These are phyloP conservation scores for Planococcus citri DNA, from an alignment of 1,140 invertebrate species.

Conservation along the genomic window DNA sequence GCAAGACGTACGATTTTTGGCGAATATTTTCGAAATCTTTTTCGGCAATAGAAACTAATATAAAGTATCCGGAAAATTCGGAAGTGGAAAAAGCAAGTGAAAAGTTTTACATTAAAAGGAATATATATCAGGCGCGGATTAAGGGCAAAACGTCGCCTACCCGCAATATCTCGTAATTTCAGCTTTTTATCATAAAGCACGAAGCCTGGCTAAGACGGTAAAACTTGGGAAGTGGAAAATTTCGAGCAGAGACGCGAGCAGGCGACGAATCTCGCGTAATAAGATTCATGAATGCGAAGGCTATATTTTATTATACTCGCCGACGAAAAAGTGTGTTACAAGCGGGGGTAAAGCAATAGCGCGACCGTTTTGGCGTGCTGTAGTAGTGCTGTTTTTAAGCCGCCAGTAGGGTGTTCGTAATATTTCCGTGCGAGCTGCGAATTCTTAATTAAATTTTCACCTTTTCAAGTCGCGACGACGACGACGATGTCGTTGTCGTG, in stretches of 20 bases:
- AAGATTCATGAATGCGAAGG: constrained; percentile 9
- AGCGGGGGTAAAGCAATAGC: background rate
- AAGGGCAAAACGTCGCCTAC: constrained; percentile 2
- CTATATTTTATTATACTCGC: background rate
- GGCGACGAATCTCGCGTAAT: background rate
- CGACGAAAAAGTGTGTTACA: background rate
- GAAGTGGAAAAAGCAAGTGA: constrained; percentile 12
- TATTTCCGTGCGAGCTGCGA: background rate
- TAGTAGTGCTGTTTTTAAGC: background rate
- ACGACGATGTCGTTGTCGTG: too few relatives aligned
- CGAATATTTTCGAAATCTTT: background rate
- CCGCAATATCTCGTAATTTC: constrained; percentile 9
- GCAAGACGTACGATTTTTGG: background rate
- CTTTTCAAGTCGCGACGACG: too few relatives aligned
- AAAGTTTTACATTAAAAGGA: constrained; percentile 12
- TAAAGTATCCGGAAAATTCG: constrained; percentile 4
- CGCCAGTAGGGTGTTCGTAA: background rate
- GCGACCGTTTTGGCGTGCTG: background rate
- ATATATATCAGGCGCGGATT: background rate
- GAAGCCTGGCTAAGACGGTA: background rate
- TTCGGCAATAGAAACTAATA: constrained; percentile 6
- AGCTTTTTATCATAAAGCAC: constrained; percentile 10
- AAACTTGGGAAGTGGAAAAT: background rate
- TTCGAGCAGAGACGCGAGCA: too few relatives aligned
- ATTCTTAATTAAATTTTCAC: too few relatives aligned